Percentiles rank a stretch among this genome's conserved stretches.
These are phyloP conservation scores for Coranthus polyacanthus DNA, from an alignment of 2,797 vertebrate species.

Conservation along the genomic window DNA sequence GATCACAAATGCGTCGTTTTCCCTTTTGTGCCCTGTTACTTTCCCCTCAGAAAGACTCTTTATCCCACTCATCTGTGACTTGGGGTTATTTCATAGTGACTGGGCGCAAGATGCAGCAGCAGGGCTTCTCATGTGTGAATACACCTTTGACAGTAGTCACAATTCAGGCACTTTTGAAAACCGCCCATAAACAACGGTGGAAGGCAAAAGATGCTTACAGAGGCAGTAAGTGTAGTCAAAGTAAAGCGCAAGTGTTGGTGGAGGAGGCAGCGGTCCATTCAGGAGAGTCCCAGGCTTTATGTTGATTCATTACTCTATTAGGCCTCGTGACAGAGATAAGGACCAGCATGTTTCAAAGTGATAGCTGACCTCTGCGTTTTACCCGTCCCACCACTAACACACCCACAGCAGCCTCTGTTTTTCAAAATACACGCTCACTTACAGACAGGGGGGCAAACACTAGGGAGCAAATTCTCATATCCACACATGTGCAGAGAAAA, in stretches of 20 bases:
- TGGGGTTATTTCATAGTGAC: constrained; percentile 57
- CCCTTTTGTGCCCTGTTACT: constrained; percentile 31
- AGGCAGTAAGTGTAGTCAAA: constrained; percentile 71
- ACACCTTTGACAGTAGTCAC: constrained; percentile 66
- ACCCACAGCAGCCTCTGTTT: constrained; percentile 50
- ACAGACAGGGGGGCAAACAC: constrained; percentile 13
- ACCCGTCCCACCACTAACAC: constrained; percentile 59
- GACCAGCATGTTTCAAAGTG: constrained; percentile 85
- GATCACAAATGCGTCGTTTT: constrained; percentile 36
- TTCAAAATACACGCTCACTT: constrained; percentile 42
- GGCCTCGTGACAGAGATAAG: constrained; percentile 82
- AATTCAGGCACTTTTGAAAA: constrained; percentile 70
- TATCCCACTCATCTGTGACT: constrained; percentile 24
- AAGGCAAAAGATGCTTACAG: constrained; percentile 76
- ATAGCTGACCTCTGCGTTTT: constrained; percentile 84
- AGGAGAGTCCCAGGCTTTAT: constrained; percentile 72
- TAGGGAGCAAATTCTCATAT: neutral
- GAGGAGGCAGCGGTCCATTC: constrained; percentile 69
- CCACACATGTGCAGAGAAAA: neutral
- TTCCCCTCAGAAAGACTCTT: constrained; percentile 27
- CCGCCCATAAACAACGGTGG: constrained; percentile 66
- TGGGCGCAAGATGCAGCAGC: constrained; percentile 34
- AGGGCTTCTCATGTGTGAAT: constrained; percentile 68
- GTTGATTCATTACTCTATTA: constrained; percentile 86
- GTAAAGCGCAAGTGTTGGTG: constrained; percentile 63